These are phyloP conservation scores for Plodia interpunctella DNA, from an alignment of 1,140 invertebrate genomes.

Conservation along the genomic window DNA sequence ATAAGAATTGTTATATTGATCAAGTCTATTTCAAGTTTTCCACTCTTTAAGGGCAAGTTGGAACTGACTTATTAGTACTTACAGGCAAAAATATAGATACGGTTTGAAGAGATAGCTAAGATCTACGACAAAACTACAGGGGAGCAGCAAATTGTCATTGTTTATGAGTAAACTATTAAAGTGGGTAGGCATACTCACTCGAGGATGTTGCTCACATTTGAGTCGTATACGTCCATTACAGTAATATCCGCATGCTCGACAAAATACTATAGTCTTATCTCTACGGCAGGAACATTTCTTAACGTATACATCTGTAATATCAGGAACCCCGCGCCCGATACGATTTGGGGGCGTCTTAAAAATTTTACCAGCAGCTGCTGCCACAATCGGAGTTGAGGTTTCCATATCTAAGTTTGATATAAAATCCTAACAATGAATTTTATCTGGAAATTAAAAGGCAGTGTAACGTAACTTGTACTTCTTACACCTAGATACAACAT, in stretches of 20 bases:
- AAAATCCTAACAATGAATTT: too few species aligned
- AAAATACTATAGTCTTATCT: constrained; percentile 61
- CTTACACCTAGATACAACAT: too few species aligned
- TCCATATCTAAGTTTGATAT: constrained; percentile 22
- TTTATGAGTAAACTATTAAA: neutral
- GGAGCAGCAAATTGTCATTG: too few species aligned
- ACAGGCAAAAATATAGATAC: too few species aligned
- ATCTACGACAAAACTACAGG: too few species aligned
- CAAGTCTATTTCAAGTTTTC: too few species aligned
- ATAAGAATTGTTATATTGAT: too few species aligned
- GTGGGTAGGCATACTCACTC: constrained; percentile 36
- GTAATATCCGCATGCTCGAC: constrained; percentile 61
- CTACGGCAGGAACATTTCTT: constrained; percentile 57
- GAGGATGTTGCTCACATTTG: constrained; percentile 51
- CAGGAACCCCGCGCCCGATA: constrained; percentile 53
- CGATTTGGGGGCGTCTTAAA: constrained; percentile 33
- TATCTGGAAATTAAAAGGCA: neutral
- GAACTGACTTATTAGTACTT: too few species aligned
- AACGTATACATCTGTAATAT: constrained; percentile 38
- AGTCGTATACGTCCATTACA: constrained; percentile 58
- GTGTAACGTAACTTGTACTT: neutral
- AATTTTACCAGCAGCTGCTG: constrained; percentile 48
- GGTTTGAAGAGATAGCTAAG: too few species aligned
- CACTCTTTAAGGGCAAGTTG: too few species aligned
- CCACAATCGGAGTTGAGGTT: constrained; percentile 46